Evolutionary conservation across 2,113 vertebrate species (phyloP), one percentile per base, ranked within the genome.

Genomic region (Patagioenas fasciata): DNA sequence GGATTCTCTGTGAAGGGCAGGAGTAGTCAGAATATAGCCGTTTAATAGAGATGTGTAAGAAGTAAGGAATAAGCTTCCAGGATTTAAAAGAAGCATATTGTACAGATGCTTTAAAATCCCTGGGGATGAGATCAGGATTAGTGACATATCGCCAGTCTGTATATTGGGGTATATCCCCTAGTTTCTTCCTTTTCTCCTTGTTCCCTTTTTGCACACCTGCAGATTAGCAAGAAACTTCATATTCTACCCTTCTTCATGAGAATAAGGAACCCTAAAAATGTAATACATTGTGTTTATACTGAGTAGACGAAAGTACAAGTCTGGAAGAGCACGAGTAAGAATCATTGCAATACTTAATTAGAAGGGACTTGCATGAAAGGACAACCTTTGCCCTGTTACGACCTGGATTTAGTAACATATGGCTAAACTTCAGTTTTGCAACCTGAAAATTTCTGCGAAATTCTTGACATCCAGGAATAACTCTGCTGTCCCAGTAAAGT

Each of bases 311-410:
- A n/a, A 7, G 36, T 25, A 31, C 2, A 23, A 17, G 20, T 50
- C 26, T 75, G 34, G 29, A 60, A 87, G 21, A 83, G 12, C 1
- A 2, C 42, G 20, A 48, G 32, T 24, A 53, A 72, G 11, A 67
- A 61, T 73, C 24, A 29, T 20, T 61, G 53, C 19, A 48, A 14
- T 36, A 32, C 3, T 67, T 67, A 61, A 60, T 7, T 62, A 57
- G 29, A 67, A 67, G 32, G 7, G 15, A 56, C 29, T 47, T 86
- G 3, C 4, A 28, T 19, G 13, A 29, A 72, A 81, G 13, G 8
- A 74, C 11, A 67, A 13, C 1, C 5, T 44, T 64, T 84, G 12
- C 67, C 10, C 5, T 0, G 0, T 2, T n/a, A 5, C 31, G 10
- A 32, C 11, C 34, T 71, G 42, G 19, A 29, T 85, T 85, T 67